phyloP scores from a whole-genome alignment of 30 jellyfish, hydroid and myxozoan genomes.

The Hydractinia echinata region DNA sequence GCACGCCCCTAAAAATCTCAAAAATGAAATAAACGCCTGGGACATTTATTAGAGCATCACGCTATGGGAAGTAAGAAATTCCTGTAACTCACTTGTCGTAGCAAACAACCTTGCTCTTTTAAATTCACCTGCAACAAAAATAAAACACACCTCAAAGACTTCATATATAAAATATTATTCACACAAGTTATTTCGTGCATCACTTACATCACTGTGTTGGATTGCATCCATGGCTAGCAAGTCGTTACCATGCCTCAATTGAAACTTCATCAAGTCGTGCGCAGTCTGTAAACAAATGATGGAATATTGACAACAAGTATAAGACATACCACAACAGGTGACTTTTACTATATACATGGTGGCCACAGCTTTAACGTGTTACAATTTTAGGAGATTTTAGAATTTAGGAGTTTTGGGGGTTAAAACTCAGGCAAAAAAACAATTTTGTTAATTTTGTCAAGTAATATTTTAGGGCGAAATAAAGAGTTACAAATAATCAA shows the following conservation, averaged over 20 bases:
- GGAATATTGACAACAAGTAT: background rate
- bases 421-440: too few species aligned
- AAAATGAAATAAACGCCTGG: too few species aligned
- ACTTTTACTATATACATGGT: background rate
- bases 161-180: background rate
- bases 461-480: too few species aligned
- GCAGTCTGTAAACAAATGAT: constrained; percentile 49
- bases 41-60: too few species aligned
- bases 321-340: background rate
- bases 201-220: constrained; percentile 71
- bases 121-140: constrained; percentile 47
- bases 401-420: too few species aligned
- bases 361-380: too few species aligned
- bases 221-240: constrained; percentile 94
- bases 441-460: too few species aligned
- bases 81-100: constrained; percentile 50
- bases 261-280: constrained; percentile 90
- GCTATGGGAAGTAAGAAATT: background rate
- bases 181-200: background rate
- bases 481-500: too few species aligned
- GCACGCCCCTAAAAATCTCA: too few species aligned
- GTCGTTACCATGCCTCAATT: constrained; percentile 93
- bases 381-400: too few species aligned
- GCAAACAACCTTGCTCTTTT: constrained; percentile 69
- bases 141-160: background rate